A percentile compares a stretch with the other conserved stretches of the same genome.
Evolutionary conservation across 2,113 vertebrate species (phyloP).

Genomic region (Chitala chitala): DNA sequence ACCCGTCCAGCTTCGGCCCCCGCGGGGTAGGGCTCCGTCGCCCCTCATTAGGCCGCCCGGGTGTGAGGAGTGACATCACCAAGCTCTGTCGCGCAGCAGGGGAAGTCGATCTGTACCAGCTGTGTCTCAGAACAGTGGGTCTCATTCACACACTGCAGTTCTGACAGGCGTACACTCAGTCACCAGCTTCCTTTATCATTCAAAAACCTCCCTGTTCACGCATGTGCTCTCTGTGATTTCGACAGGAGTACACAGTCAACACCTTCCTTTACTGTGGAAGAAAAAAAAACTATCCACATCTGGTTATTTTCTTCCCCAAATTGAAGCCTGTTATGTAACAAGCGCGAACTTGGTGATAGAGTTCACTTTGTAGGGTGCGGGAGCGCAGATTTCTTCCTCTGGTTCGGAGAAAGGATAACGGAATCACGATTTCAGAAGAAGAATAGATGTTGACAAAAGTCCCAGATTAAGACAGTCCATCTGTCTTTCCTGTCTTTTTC

Average conservation of each 20-base stretch:
- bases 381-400: not conserved
- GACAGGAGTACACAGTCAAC: no score
- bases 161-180: not conserved
- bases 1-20: not conserved
- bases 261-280: conserved; percentile 2
- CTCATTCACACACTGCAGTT: conserved; percentile 52
- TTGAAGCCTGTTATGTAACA: conserved; percentile 8
- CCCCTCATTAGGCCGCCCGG: conserved; percentile 48
- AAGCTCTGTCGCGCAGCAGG: conserved; percentile 55
- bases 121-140: conserved; percentile 56
- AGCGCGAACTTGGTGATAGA: not conserved
- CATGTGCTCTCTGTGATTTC: no score
- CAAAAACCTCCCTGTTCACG: no score
- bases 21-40: conserved; percentile 38
- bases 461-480: conserved; percentile 50
- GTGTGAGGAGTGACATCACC: conserved; percentile 56
- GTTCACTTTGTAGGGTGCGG: not conserved
- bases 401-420: not conserved
- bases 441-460: not conserved
- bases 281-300: not conserved
- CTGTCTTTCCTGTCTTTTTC: conserved; percentile 33
- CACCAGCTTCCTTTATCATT: not conserved
- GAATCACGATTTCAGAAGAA: not conserved
- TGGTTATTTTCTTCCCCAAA: conserved; percentile 14
- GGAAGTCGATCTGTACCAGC: conserved; percentile 56